A percentile compares a stretch with the other conserved stretches of the same genome.
Conservation (phyloP, 2,113 vertebrate species). For the Recurvirostra avosetta region DNA sequence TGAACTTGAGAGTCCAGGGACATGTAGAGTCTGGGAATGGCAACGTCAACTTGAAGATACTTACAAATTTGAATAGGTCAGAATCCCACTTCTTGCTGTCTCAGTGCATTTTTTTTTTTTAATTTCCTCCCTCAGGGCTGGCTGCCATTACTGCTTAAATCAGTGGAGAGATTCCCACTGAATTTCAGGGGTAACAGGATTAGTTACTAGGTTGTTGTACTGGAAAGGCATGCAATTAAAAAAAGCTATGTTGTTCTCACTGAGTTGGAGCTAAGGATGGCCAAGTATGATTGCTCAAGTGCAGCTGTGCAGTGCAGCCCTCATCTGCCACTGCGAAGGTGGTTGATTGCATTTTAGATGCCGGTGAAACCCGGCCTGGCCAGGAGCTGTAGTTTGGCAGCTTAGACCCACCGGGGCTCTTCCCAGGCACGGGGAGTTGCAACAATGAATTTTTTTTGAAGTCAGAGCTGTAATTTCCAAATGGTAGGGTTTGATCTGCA, state of each 20-base stretch:
- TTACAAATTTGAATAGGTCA: background rate
- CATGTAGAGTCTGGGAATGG: background rate
- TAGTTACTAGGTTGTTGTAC: background rate
- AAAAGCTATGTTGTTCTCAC: background rate
- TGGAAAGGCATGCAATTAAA: background rate
- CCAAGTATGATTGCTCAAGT: background rate
- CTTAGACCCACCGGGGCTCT: background rate
- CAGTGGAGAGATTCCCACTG: background rate
- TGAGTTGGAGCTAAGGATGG: background rate
- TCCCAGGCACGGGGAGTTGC: background rate
- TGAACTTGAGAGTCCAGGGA: background rate
- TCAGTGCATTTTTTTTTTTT: background rate
- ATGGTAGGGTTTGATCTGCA: background rate
- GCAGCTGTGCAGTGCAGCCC: background rate
- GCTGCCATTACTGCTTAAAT: background rate
- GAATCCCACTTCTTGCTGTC: background rate
- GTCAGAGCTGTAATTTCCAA: background rate
- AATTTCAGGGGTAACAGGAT: background rate
- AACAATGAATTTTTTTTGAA: background rate
- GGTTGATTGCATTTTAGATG: background rate
- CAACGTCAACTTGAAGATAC: background rate
- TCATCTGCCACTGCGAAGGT: background rate
- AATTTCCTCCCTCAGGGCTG: background rate
- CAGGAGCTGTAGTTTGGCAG: background rate
- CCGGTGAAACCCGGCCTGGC: background rate